Evolutionary conservation across 2,888 invertebrate species (phyloP).

Genomic region (Drosophila lacicola): DNA sequence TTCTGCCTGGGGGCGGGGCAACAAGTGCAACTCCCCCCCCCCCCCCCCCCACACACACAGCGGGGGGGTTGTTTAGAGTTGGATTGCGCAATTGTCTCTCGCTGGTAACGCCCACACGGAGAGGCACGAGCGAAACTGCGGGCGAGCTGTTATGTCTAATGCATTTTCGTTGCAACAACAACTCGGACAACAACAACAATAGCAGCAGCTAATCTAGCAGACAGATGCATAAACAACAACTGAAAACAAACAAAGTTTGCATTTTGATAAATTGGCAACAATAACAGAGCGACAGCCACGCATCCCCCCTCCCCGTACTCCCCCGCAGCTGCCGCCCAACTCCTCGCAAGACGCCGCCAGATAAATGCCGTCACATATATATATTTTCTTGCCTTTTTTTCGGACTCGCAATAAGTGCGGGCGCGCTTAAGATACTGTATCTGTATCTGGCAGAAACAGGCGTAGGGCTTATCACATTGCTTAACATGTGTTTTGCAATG

Average conservation of each 20-base stretch:
- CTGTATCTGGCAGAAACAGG: constrained; percentile 60
- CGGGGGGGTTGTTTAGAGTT: constrained; percentile 13
- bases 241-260: constrained; percentile 43
- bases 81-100: constrained; percentile 35
- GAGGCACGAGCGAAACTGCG: constrained; percentile 8
- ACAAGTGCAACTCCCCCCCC: constrained; percentile 36
- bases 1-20: constrained; percentile 13
- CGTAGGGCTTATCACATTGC: constrained; percentile 48
- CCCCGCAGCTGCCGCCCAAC: not conserved
- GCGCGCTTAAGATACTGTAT: constrained; percentile 61
- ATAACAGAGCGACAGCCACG: constrained; percentile 32
- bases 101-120: constrained; percentile 30
- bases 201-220: constrained; percentile 48
- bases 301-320: not conserved
- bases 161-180: constrained; percentile 33
- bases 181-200: constrained; percentile 6
- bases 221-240: constrained; percentile 61
- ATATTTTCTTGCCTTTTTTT: constrained; percentile 22
- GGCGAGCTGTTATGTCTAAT: constrained; percentile 35
- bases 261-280: constrained; percentile 65
- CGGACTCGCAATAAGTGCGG: constrained; percentile 48
- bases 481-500: constrained; percentile 54
- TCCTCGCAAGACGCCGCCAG: constrained; percentile 18
- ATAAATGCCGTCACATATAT: constrained; percentile 39
- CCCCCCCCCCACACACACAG: not conserved